Evolutionary conservation across 92 coral and sea anemone species (phyloP).

Genomic region (Parazoanthus swiftii): DNA sequence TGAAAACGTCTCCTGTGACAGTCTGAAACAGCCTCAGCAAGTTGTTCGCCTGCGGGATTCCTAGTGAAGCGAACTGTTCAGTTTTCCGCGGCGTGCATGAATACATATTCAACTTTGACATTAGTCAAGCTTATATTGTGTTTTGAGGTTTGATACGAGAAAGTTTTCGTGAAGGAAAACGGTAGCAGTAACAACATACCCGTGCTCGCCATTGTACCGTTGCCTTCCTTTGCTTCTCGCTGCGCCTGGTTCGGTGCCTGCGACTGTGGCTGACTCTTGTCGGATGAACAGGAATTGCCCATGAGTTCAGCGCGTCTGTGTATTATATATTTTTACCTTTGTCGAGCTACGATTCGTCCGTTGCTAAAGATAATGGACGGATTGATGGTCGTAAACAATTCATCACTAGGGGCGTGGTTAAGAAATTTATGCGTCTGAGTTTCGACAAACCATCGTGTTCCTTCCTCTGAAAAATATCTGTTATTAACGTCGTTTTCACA

Average conservation of each 20-base stretch:
- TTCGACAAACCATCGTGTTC: neutral
- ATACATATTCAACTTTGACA: neutral
- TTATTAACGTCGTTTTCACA: neutral
- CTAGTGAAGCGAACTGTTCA: neutral
- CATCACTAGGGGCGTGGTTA: constrained; percentile 48
- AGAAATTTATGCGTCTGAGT: constrained; percentile 43
- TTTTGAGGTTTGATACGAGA: neutral
- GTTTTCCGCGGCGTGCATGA: neutral
- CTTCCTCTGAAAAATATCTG: constrained; percentile 8
- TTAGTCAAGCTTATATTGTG: neutral
- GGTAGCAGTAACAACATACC: constrained; percentile 10
- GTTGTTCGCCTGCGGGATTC: neutral
- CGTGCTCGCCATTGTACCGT: constrained; percentile 30
- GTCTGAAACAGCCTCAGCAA: neutral
- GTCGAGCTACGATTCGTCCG: constrained; percentile 48
- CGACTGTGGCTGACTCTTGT: constrained; percentile 30
- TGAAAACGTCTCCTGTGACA: neutral
- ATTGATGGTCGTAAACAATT: constrained; percentile 40
- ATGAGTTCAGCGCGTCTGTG: constrained; percentile 38
- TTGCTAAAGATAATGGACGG: constrained; percentile 48
- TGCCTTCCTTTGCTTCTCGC: constrained; percentile 4
- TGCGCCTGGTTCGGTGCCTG: neutral
- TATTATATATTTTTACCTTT: constrained; percentile 31
- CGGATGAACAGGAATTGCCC: constrained; percentile 42
- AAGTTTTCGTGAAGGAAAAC: neutral